A percentile compares a stretch with the other conserved stretches of the same genome.
These are phyloP conservation scores for Ciconia stormi DNA, from an alignment of 2,113 vertebrate species.

Conservation along the genomic window DNA sequence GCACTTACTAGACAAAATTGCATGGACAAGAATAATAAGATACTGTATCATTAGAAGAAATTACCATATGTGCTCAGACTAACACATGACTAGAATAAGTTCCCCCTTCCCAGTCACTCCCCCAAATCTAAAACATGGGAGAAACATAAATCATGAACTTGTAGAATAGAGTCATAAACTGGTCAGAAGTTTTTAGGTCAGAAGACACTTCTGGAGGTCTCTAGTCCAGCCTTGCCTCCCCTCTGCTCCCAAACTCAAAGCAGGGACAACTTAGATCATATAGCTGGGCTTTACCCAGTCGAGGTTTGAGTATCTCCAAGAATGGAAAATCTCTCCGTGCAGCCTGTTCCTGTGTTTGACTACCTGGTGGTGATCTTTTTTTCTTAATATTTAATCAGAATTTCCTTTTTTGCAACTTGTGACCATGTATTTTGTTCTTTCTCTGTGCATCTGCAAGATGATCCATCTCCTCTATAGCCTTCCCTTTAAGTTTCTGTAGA, in stretches of 20 bases:
- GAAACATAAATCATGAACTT: background rate
- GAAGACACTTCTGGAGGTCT: background rate
- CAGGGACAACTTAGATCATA: background rate
- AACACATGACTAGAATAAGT: background rate
- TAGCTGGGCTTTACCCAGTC: background rate
- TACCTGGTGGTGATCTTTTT: background rate
- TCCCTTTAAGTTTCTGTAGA: background rate
- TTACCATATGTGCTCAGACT: background rate
- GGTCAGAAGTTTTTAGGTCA: background rate
- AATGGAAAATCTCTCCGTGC: background rate
- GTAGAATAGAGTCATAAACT: background rate
- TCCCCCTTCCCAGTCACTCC: background rate
- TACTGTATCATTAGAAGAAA: background rate
- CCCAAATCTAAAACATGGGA: background rate
- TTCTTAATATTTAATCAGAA: background rate
- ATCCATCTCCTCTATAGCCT: background rate
- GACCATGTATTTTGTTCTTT: background rate
- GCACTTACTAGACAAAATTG: background rate
- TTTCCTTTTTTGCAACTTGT: background rate
- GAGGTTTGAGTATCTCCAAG: background rate
- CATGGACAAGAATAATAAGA: background rate
- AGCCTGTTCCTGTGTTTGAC: background rate
- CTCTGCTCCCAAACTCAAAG: background rate
- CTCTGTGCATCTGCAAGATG: rapidly evolving
- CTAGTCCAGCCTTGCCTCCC: background rate